Percentiles rank a stretch among this genome's conserved stretches.
Conservation (phyloP, 2,888 invertebrate genomes). For the Chorisops tibialis region DNA sequence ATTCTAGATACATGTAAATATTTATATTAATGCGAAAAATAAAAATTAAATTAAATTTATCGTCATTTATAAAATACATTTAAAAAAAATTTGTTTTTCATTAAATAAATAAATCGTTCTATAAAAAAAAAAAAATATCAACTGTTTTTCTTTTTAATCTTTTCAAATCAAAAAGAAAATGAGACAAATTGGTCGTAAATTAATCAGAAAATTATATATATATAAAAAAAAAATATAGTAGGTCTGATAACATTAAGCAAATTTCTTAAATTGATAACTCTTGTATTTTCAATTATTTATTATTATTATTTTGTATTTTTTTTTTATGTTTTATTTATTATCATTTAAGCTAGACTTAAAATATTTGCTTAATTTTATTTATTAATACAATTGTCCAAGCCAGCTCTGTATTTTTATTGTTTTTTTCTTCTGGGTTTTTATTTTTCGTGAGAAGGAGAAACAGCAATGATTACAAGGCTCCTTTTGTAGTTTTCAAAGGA, state of each 20-base stretch:
- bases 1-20: neutral
- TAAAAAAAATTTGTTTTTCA: constrained; percentile 14
- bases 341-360: constrained; percentile 19
- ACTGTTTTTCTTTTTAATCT: neutral
- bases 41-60: constrained; percentile 7
- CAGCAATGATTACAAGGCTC: neutral
- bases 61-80: constrained; percentile 15
- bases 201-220: constrained; percentile 33
- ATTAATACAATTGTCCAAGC: constrained; percentile 7
- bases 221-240: constrained; percentile 30
- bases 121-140: constrained; percentile 9
- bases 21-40: constrained; percentile 8
- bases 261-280: constrained; percentile 19
- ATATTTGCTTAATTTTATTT: constrained; percentile 11
- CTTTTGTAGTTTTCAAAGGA: neutral
- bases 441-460: neutral
- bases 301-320: too few relatives aligned
- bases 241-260: neutral
- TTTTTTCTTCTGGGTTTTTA: neutral
- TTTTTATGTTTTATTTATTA: neutral
- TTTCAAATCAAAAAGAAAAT: constrained; percentile 22
- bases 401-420: constrained; percentile 10
- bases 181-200: constrained; percentile 24
- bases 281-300: neutral
- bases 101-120: constrained; percentile 20